Evolutionary conservation across 2,888 invertebrate species (phyloP).

Genomic region (Diarsia mendica): DNA sequence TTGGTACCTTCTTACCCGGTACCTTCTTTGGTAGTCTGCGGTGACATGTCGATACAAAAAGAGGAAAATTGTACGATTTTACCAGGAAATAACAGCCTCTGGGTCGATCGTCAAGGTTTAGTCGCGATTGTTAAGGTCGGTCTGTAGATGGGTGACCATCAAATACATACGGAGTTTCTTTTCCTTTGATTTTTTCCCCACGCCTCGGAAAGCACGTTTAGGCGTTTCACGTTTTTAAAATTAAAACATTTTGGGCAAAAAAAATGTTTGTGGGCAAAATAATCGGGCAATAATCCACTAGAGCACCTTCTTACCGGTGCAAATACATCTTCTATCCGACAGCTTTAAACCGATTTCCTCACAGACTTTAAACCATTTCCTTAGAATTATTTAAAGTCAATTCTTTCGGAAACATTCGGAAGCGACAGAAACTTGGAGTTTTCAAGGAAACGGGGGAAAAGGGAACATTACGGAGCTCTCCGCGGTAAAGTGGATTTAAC

Average conservation of each 20-base stretch:
- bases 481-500: constrained; percentile 45
- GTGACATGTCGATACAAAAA: neutral
- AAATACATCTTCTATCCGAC: constrained; percentile 21
- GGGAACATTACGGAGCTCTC: constrained; percentile 20
- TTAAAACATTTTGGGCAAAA: too few relatives aligned
- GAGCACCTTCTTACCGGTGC: neutral
- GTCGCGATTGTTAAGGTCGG: neutral
- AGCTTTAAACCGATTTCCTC: constrained; percentile 25
- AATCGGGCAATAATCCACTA: neutral
- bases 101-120: neutral
- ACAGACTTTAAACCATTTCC: constrained; percentile 28
- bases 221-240: neutral
- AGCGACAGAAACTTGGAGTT: constrained; percentile 33
- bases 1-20: too few relatives aligned
- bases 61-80: neutral
- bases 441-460: constrained; percentile 26
- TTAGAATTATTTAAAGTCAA: constrained; percentile 44
- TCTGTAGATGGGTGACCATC: neutral
- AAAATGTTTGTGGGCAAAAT: neutral
- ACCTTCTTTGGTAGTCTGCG: neutral
- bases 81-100: neutral
- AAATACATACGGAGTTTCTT: neutral
- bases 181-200: too few relatives aligned
- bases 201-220: too few relatives aligned
- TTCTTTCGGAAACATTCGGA: constrained; percentile 33